Conservation (phyloP, 1,140 invertebrate genomes). For the Macrobrachium rosenbergii region DNA sequence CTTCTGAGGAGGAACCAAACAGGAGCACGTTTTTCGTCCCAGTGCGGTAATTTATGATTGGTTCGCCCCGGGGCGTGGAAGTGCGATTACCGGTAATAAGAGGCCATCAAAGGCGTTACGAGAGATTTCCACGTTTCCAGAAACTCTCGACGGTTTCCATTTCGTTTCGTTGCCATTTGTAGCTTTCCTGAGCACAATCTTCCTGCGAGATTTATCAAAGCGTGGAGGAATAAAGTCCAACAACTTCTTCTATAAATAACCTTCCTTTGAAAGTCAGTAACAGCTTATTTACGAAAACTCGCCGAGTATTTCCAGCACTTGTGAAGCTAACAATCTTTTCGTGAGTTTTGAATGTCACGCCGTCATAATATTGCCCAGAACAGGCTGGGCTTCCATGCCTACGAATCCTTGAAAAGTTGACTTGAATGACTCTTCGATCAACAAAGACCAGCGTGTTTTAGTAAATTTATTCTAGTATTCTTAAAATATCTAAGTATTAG, state of each 20-base stretch:
- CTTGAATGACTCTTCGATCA: background rate
- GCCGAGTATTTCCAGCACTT: background rate
- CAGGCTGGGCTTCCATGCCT: slow-evolving; percentile 21
- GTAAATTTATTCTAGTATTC: too few relatives aligned
- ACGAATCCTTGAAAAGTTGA: background rate
- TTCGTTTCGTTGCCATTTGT: background rate
- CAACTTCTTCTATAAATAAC: too few relatives aligned
- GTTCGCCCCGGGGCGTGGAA: slow-evolving; percentile 45
- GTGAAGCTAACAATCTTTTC: background rate
- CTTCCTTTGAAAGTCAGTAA: too few relatives aligned
- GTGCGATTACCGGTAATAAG: slow-evolving; percentile 60
- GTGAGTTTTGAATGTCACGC: slow-evolving; percentile 40
- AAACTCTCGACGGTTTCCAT: background rate
- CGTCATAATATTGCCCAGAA: slow-evolving; percentile 44
- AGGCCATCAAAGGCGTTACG: slow-evolving; percentile 43
- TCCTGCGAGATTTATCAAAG: background rate
- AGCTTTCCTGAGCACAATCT: background rate
- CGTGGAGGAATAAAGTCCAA: background rate
- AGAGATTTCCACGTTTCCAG: background rate
- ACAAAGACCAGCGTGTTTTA: background rate
- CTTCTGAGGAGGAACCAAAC: slow-evolving; percentile 35
- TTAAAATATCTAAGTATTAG: too few relatives aligned
- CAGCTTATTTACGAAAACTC: too few relatives aligned
- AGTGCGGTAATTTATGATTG: slow-evolving; percentile 62
- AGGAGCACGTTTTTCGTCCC: slow-evolving; percentile 51